Conservation (phyloP, 1,140 invertebrate species). For the Sycobia sp. region DNA sequence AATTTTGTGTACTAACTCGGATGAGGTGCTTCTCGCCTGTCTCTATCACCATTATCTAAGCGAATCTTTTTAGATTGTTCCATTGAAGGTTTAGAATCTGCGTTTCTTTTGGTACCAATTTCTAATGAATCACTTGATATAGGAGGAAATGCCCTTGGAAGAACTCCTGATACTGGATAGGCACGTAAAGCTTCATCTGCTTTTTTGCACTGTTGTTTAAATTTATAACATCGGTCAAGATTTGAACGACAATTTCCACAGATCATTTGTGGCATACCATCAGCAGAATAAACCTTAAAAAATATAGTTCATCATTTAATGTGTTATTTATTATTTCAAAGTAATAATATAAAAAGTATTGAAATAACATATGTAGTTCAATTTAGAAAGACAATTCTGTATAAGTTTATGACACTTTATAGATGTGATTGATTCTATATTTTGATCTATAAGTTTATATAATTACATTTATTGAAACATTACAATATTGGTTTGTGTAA, state of each 20-base stretch:
- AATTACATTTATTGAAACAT: no score
- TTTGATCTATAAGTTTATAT: no score
- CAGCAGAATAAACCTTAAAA: slow-evolving; percentile 70
- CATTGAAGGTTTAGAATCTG: slow-evolving; percentile 44
- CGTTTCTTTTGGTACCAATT: slow-evolving; percentile 40
- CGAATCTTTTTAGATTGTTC: slow-evolving; percentile 49
- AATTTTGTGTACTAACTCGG: background rate
- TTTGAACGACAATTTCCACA: slow-evolving; percentile 71
- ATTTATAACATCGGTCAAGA: slow-evolving; percentile 72
- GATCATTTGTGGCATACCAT: slow-evolving; percentile 75
- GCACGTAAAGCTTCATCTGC: slow-evolving; percentile 72
- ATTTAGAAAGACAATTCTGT: no score
- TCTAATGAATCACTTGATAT: slow-evolving; percentile 49
- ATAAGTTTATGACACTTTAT: no score
- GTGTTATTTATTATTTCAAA: no score
- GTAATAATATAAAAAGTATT: no score
- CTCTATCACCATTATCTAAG: slow-evolving; percentile 53
- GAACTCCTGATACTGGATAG: slow-evolving; percentile 69
- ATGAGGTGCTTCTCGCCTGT: slow-evolving; percentile 48
- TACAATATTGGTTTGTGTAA: no score
- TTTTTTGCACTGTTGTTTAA: slow-evolving; percentile 74
- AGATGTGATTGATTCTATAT: no score
- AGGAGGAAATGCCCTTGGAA: slow-evolving; percentile 61
- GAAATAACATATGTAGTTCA: no score
- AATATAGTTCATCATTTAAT: no score